phyloP scores from a whole-genome alignment of 2,797 vertebrate species.

The Gambusia yucatana region DNA sequence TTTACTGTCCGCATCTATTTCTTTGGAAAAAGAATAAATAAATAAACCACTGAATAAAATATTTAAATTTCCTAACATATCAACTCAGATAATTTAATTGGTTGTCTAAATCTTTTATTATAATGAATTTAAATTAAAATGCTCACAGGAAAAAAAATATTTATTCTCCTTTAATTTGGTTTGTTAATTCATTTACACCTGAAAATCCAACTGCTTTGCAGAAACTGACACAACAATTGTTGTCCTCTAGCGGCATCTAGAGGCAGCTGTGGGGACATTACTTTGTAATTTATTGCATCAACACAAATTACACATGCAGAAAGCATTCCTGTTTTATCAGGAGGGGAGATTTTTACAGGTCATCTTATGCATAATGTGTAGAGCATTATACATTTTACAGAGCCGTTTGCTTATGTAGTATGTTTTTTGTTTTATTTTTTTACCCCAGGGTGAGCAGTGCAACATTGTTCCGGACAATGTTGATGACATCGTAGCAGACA shows the following conservation, averaged over 20 bases:
- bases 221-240: conserved; percentile 6
- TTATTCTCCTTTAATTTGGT: background rate
- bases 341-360: background rate
- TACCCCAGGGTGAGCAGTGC: conserved; percentile 94
- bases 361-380: background rate
- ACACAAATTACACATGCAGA: background rate
- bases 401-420: conserved; percentile 4
- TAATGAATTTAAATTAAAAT: background rate
- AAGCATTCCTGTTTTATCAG: background rate
- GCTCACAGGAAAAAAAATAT: background rate
- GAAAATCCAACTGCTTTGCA: conserved; percentile 13
- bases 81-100: background rate
- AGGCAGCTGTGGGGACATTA: conserved; percentile 47
- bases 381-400: background rate
- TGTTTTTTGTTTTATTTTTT: conserved; percentile 28
- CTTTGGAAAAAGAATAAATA: background rate
- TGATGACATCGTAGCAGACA: conserved; percentile 97
- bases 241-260: conserved; percentile 71
- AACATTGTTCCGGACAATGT: conserved; percentile 97
- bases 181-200: conserved; percentile 5
- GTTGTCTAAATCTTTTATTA: background rate
- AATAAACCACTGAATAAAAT: background rate
- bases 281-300: background rate
- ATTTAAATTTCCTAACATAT: background rate
- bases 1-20: background rate